Evolutionary conservation across 2,797 vertebrate genomes (phyloP).

Genomic region (Balearica regulorum): DNA sequence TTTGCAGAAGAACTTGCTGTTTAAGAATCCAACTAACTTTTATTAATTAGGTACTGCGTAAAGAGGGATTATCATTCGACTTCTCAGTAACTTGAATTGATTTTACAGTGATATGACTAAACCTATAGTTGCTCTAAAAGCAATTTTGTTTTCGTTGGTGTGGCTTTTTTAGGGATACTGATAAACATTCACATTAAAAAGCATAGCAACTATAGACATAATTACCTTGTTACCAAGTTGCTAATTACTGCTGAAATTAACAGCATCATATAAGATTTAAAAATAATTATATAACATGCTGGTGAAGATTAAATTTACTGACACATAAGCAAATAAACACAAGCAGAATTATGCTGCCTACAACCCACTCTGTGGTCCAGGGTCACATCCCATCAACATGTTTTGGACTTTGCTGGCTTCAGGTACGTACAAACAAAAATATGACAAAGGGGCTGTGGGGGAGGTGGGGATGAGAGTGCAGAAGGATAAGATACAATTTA

Average conservation of each 20-base stretch:
- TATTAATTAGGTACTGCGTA: not conserved
- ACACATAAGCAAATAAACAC: not conserved
- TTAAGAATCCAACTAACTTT: not conserved
- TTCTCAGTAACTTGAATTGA: not conserved
- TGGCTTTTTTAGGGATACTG: not conserved
- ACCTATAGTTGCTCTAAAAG: not conserved
- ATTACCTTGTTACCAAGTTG: not conserved
- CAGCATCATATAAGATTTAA: not conserved
- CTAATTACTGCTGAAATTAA: not conserved
- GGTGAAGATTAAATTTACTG: not conserved
- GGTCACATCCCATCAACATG: not conserved
- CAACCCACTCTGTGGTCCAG: not conserved
- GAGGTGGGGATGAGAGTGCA: rapidly evolving
- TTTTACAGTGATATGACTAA: not conserved
- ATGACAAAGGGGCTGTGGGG: rapidly evolving
- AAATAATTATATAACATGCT: not conserved
- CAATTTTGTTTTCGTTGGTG: not conserved
- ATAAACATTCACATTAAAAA: not conserved
- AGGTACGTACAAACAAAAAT: not conserved
- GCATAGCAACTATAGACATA: not conserved
- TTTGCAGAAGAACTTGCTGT: not conserved
- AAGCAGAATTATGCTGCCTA: not conserved
- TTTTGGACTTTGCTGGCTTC: not conserved
- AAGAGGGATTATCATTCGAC: not conserved
- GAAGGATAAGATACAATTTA: not conserved